Base-by-base conservation (phyloP, 2,113 vertebrate genomes). In the Myrmophylax atrothorax region DNA sequence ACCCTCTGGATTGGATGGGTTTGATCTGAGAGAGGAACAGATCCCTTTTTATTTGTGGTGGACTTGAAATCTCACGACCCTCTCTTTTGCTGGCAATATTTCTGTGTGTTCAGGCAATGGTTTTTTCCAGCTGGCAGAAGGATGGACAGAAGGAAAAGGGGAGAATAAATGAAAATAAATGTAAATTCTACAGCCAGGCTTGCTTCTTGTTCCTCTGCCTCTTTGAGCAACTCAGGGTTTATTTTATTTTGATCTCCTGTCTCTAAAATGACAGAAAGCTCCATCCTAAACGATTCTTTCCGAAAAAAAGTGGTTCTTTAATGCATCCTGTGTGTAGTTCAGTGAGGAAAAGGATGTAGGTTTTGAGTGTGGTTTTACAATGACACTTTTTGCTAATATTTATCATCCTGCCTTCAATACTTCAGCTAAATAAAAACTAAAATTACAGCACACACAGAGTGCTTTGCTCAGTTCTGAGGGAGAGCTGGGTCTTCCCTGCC, bases 121-220 rank as follows among this genome's bases (percentile, higher is more conserved):
- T 15, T 14, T 60, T 26, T 80, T 55, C 37, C 72, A 8, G 1
- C 40, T 92, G 62, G 80, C 94, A 89, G 38, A 80, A 59, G 42
- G n/a, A 55, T 91, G 87, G 56, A 74, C 77, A 82, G 70, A 55
- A 82, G 63, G 75, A 95, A 92, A 74, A 35, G 64, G n/a, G 22
- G 49, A 89, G 77, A 84, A 84, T 44, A 40, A 88, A 53, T 84
- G 84, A 75, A 89, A 62, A 79, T 18, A 82, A 93, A 66, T 58
- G 69, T 53, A 47, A 10, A 25, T 93, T 80, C 60, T 56, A 24
- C 90, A 88, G 24, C 58, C 35, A 31, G 0, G 38, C 55, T 83
- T 93, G 50, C 33, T 79, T 59, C 67, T 79, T 87, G 64, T 40
- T 93, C 64, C 46, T 77, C 60, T 84, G 68, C 31, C 22, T 52